Evolutionary conservation across 2,888 invertebrate species (phyloP).

Genomic region (Philhelius pedissequus): DNA sequence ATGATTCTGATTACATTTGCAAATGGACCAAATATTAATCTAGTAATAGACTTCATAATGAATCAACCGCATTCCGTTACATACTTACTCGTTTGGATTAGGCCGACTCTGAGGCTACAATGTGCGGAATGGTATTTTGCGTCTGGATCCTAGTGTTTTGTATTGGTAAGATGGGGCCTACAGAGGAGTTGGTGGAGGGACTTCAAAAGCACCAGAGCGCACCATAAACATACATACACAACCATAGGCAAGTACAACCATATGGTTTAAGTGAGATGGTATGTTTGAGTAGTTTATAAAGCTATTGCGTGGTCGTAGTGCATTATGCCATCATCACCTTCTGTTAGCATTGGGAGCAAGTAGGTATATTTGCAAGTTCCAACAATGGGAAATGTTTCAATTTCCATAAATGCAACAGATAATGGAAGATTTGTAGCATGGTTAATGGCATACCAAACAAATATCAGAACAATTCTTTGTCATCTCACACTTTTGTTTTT

Average conservation of each 20-base stretch:
- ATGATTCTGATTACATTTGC: slow-evolving; percentile 55
- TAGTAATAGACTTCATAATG: slow-evolving; percentile 56
- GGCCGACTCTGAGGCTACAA: not conserved
- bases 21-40: slow-evolving; percentile 63
- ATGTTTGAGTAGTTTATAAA: slow-evolving; percentile 33
- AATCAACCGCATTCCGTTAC: slow-evolving; percentile 44
- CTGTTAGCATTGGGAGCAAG: slow-evolving; percentile 2
- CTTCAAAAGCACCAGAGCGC: not conserved
- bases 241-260: not conserved
- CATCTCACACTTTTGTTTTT: not conserved
- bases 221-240: not conserved
- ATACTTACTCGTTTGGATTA: slow-evolving; percentile 19
- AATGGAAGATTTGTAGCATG: slow-evolving; percentile 1
- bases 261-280: not conserved
- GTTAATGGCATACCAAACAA: slow-evolving; percentile 9
- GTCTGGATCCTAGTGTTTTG: not conserved
- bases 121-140: not conserved
- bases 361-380: not conserved
- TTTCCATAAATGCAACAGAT: slow-evolving; percentile 23
- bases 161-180: not conserved
- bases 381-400: not conserved
- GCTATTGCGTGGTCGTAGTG: slow-evolving; percentile 3
- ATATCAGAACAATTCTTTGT: not conserved
- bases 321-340: slow-evolving; percentile 18
- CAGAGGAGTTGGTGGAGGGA: not conserved